Conservation (phyloP, 2,888 invertebrate species). For the Furcula furcula region DNA sequence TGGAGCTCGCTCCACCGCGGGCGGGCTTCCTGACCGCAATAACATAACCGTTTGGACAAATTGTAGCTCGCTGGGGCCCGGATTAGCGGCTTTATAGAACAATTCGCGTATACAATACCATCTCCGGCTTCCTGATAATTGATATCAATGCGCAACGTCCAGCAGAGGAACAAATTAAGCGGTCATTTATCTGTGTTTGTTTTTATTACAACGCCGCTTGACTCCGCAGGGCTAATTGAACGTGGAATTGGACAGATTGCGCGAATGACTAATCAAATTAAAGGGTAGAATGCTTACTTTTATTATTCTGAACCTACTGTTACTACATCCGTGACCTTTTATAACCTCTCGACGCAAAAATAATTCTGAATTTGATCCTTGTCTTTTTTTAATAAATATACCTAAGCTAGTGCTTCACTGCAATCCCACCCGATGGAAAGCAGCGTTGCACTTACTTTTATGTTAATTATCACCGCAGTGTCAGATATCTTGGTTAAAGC, state of each 20-base stretch:
- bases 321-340: too few species aligned
- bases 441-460: too few species aligned
- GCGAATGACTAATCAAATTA: conserved; percentile 34
- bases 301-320: too few species aligned
- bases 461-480: too few species aligned
- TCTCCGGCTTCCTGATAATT: conserved; percentile 68
- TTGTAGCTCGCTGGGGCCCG: conserved; percentile 67
- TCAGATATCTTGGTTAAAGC: too few species aligned
- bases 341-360: too few species aligned
- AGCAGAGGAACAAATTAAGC: conserved; percentile 59
- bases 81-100: conserved; percentile 78
- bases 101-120: conserved; percentile 61
- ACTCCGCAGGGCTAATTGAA: conserved; percentile 37
- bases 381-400: too few species aligned
- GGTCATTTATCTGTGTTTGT: conserved; percentile 55
- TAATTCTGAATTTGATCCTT: too few species aligned
- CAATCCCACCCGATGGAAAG: too few species aligned
- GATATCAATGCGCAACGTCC: conserved; percentile 71
- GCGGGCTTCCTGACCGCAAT: conserved; percentile 72
- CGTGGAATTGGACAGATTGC: conserved; percentile 33
- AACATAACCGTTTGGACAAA: conserved; percentile 81
- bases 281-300: conserved; percentile 20
- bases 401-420: too few species aligned
- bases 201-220: conserved; percentile 54
- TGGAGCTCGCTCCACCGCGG: conserved; percentile 49